These are phyloP conservation scores for Lacanobia oleracea DNA, from an alignment of 2,888 invertebrate species.

Conservation along the genomic window DNA sequence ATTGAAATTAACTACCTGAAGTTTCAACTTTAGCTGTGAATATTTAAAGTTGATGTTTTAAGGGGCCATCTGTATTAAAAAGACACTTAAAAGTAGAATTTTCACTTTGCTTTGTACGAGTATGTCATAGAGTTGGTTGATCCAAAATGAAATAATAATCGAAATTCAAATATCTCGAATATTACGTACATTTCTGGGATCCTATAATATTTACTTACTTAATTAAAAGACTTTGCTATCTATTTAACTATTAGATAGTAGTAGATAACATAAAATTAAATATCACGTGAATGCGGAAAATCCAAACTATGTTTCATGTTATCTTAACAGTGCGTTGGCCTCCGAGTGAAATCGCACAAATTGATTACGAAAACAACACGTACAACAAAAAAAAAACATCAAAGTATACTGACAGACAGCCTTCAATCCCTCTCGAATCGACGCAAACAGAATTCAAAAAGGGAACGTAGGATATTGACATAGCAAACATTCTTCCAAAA, in stretches of 20 bases:
- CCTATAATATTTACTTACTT: not conserved
- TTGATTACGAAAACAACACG: conserved; percentile 14
- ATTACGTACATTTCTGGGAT: not conserved
- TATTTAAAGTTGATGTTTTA: no score
- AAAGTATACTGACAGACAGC: conserved; percentile 15
- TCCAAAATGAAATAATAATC: no score
- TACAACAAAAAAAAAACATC: conserved; percentile 16
- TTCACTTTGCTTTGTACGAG: no score
- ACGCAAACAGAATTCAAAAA: conserved; percentile 39
- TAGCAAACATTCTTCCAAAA: conserved; percentile 52
- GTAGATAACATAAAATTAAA: not conserved
- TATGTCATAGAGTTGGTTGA: no score
- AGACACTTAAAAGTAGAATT: no score
- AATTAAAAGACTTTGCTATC: not conserved
- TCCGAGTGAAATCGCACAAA: not conserved
- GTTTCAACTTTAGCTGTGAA: no score
- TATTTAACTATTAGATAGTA: not conserved
- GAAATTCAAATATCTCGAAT: no score
- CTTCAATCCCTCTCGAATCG: conserved; percentile 14
- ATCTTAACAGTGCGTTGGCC: conserved; percentile 8
- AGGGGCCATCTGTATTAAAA: no score
- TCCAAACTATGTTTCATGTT: conserved; percentile 2
- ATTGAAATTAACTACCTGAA: no score
- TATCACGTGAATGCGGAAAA: not conserved
- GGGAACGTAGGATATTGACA: conserved; percentile 49